phyloP scores from a whole-genome alignment of 2,888 invertebrate genomes.

The Lycocerus yunnanus region DNA sequence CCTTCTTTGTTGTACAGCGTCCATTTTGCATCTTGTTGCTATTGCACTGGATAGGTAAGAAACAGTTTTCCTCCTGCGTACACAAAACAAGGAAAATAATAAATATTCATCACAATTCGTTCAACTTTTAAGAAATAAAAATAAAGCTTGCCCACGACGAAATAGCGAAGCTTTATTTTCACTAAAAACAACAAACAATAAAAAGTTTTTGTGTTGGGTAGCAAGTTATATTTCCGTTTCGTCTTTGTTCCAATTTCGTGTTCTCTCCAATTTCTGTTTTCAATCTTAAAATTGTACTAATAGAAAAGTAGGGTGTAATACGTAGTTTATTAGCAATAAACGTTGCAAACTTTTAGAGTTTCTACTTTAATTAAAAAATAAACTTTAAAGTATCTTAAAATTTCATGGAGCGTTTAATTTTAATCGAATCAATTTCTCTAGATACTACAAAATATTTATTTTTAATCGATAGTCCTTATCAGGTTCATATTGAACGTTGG shows the following conservation, averaged over 20 bases:
- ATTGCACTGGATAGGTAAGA: conserved; percentile 79
- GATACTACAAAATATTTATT: background rate
- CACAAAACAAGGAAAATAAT: background rate
- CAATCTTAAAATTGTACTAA: background rate
- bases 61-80: no score
- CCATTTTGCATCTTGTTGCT: conserved; percentile 79
- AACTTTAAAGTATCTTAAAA: background rate
- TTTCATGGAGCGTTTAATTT: background rate
- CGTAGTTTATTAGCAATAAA: background rate
- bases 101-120: background rate
- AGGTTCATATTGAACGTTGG: background rate
- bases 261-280: background rate
- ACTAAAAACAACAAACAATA: background rate
- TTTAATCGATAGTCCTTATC: background rate
- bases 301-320: background rate
- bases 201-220: background rate
- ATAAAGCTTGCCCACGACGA: background rate
- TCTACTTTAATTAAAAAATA: background rate
- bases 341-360: background rate
- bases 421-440: background rate
- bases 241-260: background rate
- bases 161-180: background rate
- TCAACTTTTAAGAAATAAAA: background rate
- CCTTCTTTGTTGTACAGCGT: conserved; percentile 87
- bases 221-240: background rate